Percentiles rank a stretch among this genome's conserved stretches.
Conservation (phyloP, 1,140 invertebrate genomes). For the Pentalonia nigronervosa region DNA sequence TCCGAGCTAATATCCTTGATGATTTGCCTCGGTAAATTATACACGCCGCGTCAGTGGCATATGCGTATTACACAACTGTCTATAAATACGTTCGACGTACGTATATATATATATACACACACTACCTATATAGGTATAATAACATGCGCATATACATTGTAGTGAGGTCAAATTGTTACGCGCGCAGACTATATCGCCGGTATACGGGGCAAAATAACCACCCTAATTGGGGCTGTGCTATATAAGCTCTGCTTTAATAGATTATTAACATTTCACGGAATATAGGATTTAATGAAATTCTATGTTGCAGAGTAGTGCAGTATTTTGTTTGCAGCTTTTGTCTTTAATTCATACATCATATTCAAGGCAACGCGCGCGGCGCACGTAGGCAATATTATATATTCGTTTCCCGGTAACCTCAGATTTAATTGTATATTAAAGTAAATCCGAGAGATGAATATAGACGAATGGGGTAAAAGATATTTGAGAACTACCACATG, state of each 20-base stretch:
- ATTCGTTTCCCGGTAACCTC: neutral
- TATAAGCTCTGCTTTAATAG: slow-evolving; percentile 28
- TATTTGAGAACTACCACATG: neutral
- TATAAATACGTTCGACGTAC: neutral
- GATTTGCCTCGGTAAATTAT: slow-evolving; percentile 19
- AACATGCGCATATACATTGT: neutral
- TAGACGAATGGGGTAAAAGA: neutral
- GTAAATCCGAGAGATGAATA: neutral
- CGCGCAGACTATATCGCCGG: neutral
- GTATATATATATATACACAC: neutral
- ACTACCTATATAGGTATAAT: neutral
- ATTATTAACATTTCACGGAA: slow-evolving; percentile 23
- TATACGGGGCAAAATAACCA: neutral
- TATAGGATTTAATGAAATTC: neutral
- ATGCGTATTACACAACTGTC: neutral
- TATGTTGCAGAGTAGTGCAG: neutral
- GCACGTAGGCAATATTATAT: neutral
- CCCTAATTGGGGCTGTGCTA: neutral
- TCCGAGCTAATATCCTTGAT: neutral
- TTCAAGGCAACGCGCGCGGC: neutral
- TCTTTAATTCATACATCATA: neutral
- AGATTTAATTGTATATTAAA: neutral
- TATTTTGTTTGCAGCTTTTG: neutral
- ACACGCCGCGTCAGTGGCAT: neutral
- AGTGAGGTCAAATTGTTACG: neutral